Base-by-base conservation (phyloP, 2,113 vertebrate species). In the Psittacus erithacus region DNA sequence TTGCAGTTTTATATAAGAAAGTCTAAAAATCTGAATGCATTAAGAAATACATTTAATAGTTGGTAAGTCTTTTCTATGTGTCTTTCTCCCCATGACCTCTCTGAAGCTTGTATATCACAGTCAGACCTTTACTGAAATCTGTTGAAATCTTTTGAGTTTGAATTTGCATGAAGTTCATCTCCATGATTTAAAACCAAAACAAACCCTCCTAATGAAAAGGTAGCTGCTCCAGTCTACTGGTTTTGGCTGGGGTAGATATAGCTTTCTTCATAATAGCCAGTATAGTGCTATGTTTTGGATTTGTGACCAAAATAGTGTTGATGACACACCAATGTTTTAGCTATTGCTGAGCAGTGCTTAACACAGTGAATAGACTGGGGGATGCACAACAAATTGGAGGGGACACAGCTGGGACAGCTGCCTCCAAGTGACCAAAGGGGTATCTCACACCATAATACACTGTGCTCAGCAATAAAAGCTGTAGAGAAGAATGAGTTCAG, bases 401-500 rank as follows among this genome's bases (percentile, higher is more conserved):
- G 22, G 16, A 24, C 33, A 33, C 9, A 52, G 28, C 33, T n/a
- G 9, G 35, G 11, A 31, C 35, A 55, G 47, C 28, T 63, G 43
- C 43, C 6, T 55, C 4, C 20, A 43, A 11, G 29, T 69, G 25
- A 25, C 10, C 31, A 44, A 33, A 82, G 33, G 31, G 15, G 11
- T 50, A 46, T 23, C 12, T 0, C 0, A 33, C 2, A 50, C 22
- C 6, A 9, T 9, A 8, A 7, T 9, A 28, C 4, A 9, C 4
- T 79, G 16, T 6, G 4, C 8, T 71, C 19, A 7, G 11, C 20
- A 63, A 8, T 35, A 55, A 43, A 49, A 53, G 5, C 52, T 60
- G 27, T 25, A 27, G 22, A 17, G 17, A 38, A 46, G 7, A 63
- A 50, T 19, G 10, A 78, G 38, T 53, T n/a, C 17, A 6, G 47